A percentile compares a stretch with the other conserved stretches of the same genome.
Evolutionary conservation across 2,113 vertebrate genomes (phyloP).

Genomic region (Chrysochloris asiatica): DNA sequence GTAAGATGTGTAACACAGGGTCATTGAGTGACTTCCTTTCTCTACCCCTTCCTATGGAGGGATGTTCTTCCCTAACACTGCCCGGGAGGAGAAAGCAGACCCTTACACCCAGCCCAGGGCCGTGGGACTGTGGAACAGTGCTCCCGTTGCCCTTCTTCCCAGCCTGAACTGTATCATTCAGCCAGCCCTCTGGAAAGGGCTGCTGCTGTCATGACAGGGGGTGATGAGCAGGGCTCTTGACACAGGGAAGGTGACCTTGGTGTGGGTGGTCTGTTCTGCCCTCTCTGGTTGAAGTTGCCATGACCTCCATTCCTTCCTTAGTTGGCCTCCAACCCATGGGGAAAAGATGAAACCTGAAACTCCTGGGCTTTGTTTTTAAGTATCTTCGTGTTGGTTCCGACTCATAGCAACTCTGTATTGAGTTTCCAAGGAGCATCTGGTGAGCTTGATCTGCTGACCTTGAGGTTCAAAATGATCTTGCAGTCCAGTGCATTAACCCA

Average conservation of each 20-base stretch:
- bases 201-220: not conserved
- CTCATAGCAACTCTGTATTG: too few species aligned
- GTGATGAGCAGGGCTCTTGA: fast-evolving
- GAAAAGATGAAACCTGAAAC: not conserved
- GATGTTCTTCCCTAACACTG: not conserved
- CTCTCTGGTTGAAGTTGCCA: not conserved
- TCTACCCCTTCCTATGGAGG: not conserved
- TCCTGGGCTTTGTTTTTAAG: not conserved
- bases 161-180: not conserved
- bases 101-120: not conserved
- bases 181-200: not conserved
- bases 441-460: too few species aligned
- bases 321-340: not conserved
- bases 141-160: not conserved
- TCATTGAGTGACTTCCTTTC: not conserved
- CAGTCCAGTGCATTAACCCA: too few species aligned
- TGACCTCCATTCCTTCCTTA: not conserved
- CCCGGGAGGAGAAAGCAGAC: not conserved
- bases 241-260: not conserved
- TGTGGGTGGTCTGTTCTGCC: not conserved
- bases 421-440: too few species aligned
- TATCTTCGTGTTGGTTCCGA: too few species aligned
- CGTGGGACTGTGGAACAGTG: not conserved
- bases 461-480: too few species aligned
- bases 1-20: too few species aligned